Conservation (phyloP, 2,888 invertebrate species). For the Zhengitettix transpicula region DNA sequence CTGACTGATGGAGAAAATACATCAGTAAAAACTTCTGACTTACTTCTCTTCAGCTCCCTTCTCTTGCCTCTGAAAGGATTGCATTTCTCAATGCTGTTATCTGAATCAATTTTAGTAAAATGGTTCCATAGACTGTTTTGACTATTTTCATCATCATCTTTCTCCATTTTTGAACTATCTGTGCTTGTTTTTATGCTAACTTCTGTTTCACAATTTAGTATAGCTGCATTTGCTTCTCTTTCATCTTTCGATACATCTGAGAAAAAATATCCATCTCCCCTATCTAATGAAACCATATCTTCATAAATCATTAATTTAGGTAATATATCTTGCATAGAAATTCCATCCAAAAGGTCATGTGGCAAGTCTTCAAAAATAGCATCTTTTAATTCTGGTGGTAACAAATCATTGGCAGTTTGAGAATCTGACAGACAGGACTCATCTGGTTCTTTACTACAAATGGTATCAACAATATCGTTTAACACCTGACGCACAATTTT, state of each 20-base stretch:
- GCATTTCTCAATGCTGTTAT: no score
- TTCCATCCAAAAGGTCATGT: conserved; percentile 65
- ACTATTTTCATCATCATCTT: neutral
- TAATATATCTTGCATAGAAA: conserved; percentile 74
- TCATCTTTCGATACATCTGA: conserved; percentile 23
- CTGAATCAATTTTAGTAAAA: conserved; percentile 11
- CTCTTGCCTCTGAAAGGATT: conserved; percentile 15
- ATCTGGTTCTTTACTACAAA: conserved; percentile 44
- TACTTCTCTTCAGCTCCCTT: conserved; percentile 44
- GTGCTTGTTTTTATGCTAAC: neutral
- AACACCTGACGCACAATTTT: conserved; percentile 36
- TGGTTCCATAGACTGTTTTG: conserved; percentile 21
- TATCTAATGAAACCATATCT: conserved; percentile 45
- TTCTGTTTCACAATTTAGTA: neutral
- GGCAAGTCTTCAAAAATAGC: conserved; percentile 74
- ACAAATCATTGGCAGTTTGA: conserved; percentile 60
- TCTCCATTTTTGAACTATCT: neutral
- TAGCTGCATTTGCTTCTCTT: neutral
- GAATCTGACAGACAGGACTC: conserved; percentile 43
- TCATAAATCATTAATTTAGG: conserved; percentile 53
- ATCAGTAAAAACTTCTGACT: conserved; percentile 39
- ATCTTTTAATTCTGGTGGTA: conserved; percentile 75
- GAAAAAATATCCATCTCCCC: conserved; percentile 32
- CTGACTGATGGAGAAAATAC: conserved; percentile 1
- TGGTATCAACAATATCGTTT: conserved; percentile 38